Percentiles rank a stretch among this genome's conserved stretches.
Conservation (phyloP, 1,140 invertebrate species). For the Drosophila leontia region DNA sequence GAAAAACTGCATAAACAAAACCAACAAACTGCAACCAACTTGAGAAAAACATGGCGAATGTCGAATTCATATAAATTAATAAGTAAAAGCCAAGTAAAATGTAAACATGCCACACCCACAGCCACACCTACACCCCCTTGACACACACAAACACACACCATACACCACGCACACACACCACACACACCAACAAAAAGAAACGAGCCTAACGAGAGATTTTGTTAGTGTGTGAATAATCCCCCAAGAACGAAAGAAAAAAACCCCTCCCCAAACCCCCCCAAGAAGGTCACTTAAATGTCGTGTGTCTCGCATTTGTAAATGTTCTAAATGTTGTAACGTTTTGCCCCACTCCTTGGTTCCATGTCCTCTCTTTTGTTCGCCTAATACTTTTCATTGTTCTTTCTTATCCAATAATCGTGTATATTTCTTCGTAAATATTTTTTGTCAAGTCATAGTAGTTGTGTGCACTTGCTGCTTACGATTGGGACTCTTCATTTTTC, state of each 20-base stretch:
- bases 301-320: constrained; percentile 71
- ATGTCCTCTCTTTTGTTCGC: constrained; percentile 16
- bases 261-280: background rate
- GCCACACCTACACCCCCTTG: constrained; percentile 23
- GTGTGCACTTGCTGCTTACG: constrained; percentile 68
- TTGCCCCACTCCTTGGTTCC: constrained; percentile 3
- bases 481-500: constrained; percentile 33
- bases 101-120: constrained; percentile 34
- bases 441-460: constrained; percentile 40
- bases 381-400: constrained; percentile 19
- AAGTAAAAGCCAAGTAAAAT: constrained; percentile 73
- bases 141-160: constrained; percentile 12
- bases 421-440: constrained; percentile 36
- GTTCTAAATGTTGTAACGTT: constrained; percentile 69
- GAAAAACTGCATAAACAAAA: constrained; percentile 53
- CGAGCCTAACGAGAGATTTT: constrained; percentile 27
- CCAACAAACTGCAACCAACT: constrained; percentile 51
- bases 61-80: constrained; percentile 65
- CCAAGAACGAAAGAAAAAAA: constrained; percentile 1
- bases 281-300: constrained; percentile 56
- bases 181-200: constrained; percentile 17
- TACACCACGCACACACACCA: constrained; percentile 3
- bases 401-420: constrained; percentile 26
- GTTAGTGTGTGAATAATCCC: constrained; percentile 11
- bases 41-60: constrained; percentile 39